These are phyloP conservation scores for Pachymerium ferrugineum DNA, from an alignment of 2,888 invertebrate genomes.

Conservation along the genomic window DNA sequence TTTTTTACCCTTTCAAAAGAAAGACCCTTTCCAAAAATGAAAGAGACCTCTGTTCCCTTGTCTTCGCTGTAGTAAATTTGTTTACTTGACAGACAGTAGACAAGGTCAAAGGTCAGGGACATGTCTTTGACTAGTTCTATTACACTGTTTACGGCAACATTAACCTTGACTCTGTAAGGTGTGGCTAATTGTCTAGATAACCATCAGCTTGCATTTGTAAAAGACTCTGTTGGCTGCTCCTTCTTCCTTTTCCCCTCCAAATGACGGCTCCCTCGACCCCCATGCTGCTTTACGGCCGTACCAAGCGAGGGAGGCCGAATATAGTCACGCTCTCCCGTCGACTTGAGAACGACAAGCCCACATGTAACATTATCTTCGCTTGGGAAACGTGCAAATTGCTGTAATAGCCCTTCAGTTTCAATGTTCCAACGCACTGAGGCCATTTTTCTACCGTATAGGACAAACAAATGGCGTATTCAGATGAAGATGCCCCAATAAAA, in stretches of 20 bases:
- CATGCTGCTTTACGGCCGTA: conserved; percentile 20
- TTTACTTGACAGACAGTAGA: neutral
- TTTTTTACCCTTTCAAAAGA: neutral
- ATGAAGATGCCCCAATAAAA: neutral
- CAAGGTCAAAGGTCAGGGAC: neutral
- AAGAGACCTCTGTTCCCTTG: neutral
- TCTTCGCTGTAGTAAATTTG: neutral
- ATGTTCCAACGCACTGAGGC: neutral
- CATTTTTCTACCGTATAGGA: conserved; percentile 5
- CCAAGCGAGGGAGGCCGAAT: conserved; percentile 12
- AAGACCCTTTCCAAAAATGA: neutral
- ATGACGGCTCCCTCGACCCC: conserved; percentile 25
- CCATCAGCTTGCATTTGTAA: conserved; percentile 9
- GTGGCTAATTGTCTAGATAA: conserved; percentile 26
- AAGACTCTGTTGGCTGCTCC: neutral
- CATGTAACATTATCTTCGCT: conserved; percentile 14
- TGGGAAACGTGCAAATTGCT: conserved; percentile 17
- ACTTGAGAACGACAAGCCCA: conserved; percentile 17
- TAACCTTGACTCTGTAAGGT: conserved; percentile 14
- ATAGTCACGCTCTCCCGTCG: conserved; percentile 16
- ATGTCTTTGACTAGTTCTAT: neutral
- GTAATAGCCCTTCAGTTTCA: conserved; percentile 18
- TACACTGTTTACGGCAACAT: conserved; percentile 25
- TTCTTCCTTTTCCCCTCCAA: conserved; percentile 2
- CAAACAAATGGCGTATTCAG: neutral